These are phyloP conservation scores for Halotydeus destructor DNA, from an alignment of 1,140 invertebrate species.

Conservation along the genomic window DNA sequence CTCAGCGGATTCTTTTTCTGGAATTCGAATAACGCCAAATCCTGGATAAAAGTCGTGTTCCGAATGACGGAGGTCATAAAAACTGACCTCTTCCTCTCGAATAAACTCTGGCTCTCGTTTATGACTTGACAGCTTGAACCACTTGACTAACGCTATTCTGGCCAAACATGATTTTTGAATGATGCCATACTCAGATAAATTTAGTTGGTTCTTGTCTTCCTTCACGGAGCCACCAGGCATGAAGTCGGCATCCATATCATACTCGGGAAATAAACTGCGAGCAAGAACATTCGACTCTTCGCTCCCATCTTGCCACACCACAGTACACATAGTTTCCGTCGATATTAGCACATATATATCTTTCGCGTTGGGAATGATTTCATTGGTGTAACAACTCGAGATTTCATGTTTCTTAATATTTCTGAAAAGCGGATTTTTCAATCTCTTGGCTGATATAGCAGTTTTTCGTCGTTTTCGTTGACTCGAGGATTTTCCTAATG, in stretches of 20 bases:
- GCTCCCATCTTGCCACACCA: constrained; percentile 43
- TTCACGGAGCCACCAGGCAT: constrained; percentile 88
- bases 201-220: constrained; percentile 33
- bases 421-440: no score
- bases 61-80: constrained; percentile 83
- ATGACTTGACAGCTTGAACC: constrained; percentile 43
- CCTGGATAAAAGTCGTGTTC: constrained; percentile 80
- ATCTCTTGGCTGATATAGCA: no score
- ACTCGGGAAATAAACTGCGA: constrained; percentile 69
- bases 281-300: constrained; percentile 60
- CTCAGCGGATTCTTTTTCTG: constrained; percentile 43
- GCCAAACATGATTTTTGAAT: constrained; percentile 64
- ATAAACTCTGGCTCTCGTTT: constrained; percentile 45
- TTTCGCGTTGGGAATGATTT: no score
- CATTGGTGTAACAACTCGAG: no score
- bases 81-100: constrained; percentile 59
- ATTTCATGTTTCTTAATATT: no score
- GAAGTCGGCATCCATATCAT: constrained; percentile 86
- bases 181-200: constrained; percentile 47
- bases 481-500: no score
- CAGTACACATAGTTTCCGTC: background rate
- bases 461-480: no score
- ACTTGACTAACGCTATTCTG: constrained; percentile 64
- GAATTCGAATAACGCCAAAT: constrained; percentile 64
- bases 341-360: no score